Conservation (phyloP, 2,113 vertebrate genomes). For the Sterna hirundo region DNA sequence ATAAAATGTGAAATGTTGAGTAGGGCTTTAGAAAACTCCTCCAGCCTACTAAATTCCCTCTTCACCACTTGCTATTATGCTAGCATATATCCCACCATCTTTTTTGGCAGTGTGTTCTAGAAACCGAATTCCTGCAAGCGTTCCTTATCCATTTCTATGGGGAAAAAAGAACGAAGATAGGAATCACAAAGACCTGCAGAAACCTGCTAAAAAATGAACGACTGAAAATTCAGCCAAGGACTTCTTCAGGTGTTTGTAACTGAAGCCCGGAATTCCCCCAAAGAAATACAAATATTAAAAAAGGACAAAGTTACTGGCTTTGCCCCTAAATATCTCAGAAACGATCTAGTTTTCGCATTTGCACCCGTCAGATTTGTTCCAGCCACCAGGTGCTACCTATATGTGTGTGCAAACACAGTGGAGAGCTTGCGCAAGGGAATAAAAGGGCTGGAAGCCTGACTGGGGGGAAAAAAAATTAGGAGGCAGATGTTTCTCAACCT, state of each 20-base stretch:
- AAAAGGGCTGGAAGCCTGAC: neutral
- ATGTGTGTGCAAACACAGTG: neutral
- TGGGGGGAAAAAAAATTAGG: accelerated
- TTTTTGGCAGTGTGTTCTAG: neutral
- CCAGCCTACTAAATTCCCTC: conserved; percentile 51
- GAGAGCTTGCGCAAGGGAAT: neutral
- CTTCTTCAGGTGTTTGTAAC: neutral
- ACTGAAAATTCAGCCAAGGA: neutral
- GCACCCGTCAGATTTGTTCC: neutral
- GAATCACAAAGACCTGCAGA: neutral
- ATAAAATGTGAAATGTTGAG: conserved; percentile 63
- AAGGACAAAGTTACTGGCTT: neutral
- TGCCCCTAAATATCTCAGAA: neutral
- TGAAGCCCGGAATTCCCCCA: neutral
- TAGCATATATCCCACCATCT: neutral
- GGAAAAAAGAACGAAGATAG: neutral
- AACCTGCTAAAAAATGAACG: neutral
- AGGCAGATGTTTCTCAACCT: neutral
- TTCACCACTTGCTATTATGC: neutral
- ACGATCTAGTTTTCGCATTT: neutral
- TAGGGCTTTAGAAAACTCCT: conserved; percentile 53
- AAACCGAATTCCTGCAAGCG: neutral
- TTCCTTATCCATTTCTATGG: neutral
- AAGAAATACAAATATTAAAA: neutral
- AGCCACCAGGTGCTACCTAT: neutral